These are phyloP conservation scores for Oscheius sp. DNA, from an alignment of 2,888 invertebrate genomes.

Conservation along the genomic window DNA sequence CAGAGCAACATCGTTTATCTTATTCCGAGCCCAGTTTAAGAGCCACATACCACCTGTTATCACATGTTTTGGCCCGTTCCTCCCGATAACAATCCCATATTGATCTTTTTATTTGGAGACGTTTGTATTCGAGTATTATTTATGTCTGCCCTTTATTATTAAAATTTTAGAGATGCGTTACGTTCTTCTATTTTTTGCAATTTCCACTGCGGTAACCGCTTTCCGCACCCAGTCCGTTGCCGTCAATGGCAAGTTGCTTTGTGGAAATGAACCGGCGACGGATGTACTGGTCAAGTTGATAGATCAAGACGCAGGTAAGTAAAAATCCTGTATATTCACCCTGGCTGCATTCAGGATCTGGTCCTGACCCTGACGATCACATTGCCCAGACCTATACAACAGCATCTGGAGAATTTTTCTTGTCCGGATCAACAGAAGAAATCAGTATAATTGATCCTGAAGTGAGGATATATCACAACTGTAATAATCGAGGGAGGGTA, in stretches of 20 bases:
- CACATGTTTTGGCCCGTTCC: constrained; percentile 29
- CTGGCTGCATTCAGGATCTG: constrained; percentile 28
- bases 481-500: constrained; percentile 66
- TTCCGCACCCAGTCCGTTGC: constrained; percentile 62
- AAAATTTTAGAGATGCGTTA: constrained; percentile 11
- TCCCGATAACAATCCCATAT: constrained; percentile 28
- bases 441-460: constrained; percentile 71
- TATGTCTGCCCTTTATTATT: too few relatives aligned
- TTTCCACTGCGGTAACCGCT: constrained; percentile 19
- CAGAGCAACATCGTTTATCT: neutral
- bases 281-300: constrained; percentile 65
- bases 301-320: constrained; percentile 67
- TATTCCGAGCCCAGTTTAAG: constrained; percentile 16
- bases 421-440: constrained; percentile 68
- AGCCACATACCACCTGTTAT: constrained; percentile 29
- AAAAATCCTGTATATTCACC: neutral
- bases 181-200: neutral
- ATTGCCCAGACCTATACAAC: constrained; percentile 55
- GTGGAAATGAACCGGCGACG: constrained; percentile 63
- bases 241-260: constrained; percentile 64
- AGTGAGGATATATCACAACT: constrained; percentile 70
- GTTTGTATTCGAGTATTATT: neutral
- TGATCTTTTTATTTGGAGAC: neutral
- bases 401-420: constrained; percentile 61
- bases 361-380: constrained; percentile 63